These are phyloP conservation scores for Solen grandis DNA, from an alignment of 1,140 invertebrate species.

Conservation along the genomic window DNA sequence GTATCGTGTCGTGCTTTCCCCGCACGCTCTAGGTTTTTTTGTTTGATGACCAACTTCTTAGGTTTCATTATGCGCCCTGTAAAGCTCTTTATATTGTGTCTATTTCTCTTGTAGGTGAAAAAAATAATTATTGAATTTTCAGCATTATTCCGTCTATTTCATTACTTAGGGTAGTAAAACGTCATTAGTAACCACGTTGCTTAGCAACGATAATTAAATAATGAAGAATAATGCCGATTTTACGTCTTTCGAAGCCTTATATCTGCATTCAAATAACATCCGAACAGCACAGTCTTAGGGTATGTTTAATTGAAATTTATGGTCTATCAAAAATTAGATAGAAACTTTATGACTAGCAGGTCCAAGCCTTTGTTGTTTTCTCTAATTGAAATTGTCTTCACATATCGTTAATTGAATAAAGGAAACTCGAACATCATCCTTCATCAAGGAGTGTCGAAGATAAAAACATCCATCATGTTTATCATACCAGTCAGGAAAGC, in stretches of 20 bases:
- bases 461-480: too few relatives aligned
- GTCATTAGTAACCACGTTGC: conserved; percentile 38
- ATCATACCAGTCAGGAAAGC: too few relatives aligned
- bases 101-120: conserved; percentile 20
- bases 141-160: conserved; percentile 50
- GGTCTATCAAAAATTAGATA: not conserved
- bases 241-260: not conserved
- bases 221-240: conserved; percentile 6
- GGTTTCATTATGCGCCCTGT: not conserved
- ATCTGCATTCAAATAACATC: not conserved
- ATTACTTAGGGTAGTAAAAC: conserved; percentile 43
- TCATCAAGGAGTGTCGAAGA: too few relatives aligned
- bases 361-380: not conserved
- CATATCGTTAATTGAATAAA: too few relatives aligned
- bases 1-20: too few relatives aligned
- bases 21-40: too few relatives aligned
- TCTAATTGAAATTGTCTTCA: not conserved
- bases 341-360: not conserved
- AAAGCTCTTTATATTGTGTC: not conserved
- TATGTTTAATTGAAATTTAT: not conserved
- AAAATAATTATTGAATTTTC: conserved; percentile 50
- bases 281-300: not conserved
- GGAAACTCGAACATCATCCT: too few relatives aligned
- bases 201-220: conserved; percentile 42
- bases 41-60: not conserved